Percentiles rank a stretch among this genome's conserved stretches.
phyloP scores from a whole-genome alignment of 2,797 vertebrate species.

The Cottoperca gobio region DNA sequence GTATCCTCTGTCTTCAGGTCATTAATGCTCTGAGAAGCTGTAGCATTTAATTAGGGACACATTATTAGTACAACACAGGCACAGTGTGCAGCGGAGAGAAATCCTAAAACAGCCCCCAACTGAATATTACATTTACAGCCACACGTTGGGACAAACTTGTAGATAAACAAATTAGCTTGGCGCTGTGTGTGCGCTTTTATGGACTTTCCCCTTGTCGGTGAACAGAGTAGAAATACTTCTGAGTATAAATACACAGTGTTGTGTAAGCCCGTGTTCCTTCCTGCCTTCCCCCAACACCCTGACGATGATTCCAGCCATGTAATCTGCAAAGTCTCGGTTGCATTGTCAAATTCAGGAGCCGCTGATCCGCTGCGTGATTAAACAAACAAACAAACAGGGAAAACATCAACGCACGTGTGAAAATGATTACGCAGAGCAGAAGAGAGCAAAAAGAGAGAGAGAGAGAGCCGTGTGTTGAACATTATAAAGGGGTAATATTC shows the following conservation, averaged over 20 bases:
- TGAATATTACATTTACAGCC: conserved; percentile 78
- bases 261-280: conserved; percentile 21
- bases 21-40: conserved; percentile 83
- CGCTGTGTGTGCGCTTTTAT: conserved; percentile 49
- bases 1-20: conserved; percentile 81
- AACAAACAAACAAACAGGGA: conserved; percentile 71
- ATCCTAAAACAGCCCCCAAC: conserved; percentile 79
- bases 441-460: conserved; percentile 41
- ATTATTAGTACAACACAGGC: conserved; percentile 82
- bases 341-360: conserved; percentile 57
- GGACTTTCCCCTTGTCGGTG: conserved; percentile 25
- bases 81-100: conserved; percentile 72
- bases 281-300: conserved; percentile 8
- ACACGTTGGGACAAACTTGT: conserved; percentile 54
- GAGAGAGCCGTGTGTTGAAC: conserved; percentile 45
- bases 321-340: conserved; percentile 48
- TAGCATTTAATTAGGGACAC: conserved; percentile 86
- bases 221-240: conserved; percentile 44
- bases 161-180: conserved; percentile 70
- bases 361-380: conserved; percentile 72
- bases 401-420: conserved; percentile 65
- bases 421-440: conserved; percentile 62
- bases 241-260: conserved; percentile 54
- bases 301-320: conserved; percentile 43
- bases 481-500: conserved; percentile 60